Base-by-base conservation (phyloP, 2,797 vertebrate genomes). In the Gymnopithys bicolor region DNA sequence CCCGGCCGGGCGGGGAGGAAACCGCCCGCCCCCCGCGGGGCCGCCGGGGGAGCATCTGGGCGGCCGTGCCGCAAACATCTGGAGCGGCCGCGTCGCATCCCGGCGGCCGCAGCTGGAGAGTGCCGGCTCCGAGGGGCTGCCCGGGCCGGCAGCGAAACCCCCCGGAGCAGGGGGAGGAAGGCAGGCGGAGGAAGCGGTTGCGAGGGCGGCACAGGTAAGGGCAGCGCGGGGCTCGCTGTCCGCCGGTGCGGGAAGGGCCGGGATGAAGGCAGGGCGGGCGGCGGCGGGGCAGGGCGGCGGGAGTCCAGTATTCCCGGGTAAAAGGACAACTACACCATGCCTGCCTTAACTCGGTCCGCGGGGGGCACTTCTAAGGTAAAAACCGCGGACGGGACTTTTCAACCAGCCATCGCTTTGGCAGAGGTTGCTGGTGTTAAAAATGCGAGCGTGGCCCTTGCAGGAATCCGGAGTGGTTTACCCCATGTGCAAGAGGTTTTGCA, bases 41-140 rank as follows among this genome's bases (percentile, higher is more conserved):
- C 89, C 82, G 33, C 79, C 49, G 0, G 60, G 78, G 91, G 81
- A 92, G 63, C 95, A 89, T 90, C 94, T 94, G 92, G 92, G 79
- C 70, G 30, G 88, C 53, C 58, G 68, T 62, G 25, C 28, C 30
- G 80, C 84, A 0, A 91, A 89, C 93, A 94, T 93, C 93, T 89
- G 94, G 64, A n/a, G 66, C 77, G 17, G 73, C 48, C 10, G 24
- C 56, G 58, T 30, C 30, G 52, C 52, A 32, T 59, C n/a, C 13
- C 71, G 39, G 75, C 51, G n/a, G 63, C 46, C 17, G 37, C 93
- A 21, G 71, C 91, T 30, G 91, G 33, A 74, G 59, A 48, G 27
- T 63, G 59, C 80, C 9, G 67, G 58, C 23, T 59, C 49, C 51
- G 15, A 45, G 56, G 75, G 45, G n/a, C 33, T 76, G 21, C 18